A percentile compares a stretch with the other conserved stretches of the same genome.
Evolutionary conservation across 1,140 invertebrate genomes (phyloP).

Genomic region (Psix sp.): DNA sequence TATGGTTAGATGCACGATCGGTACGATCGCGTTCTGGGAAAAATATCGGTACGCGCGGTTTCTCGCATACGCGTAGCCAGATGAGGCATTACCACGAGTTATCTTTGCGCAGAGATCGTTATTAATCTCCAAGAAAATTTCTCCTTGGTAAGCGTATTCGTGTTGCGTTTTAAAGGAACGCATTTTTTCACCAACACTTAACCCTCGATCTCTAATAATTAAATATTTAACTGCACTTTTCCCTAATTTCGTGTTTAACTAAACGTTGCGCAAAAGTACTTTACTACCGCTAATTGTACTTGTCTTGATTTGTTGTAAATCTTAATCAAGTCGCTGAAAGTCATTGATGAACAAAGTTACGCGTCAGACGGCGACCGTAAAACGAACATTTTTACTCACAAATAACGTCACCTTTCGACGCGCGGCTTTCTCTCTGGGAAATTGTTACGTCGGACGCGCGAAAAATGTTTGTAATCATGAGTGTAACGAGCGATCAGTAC

Average conservation of each 20-base stretch:
- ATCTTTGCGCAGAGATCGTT: no score
- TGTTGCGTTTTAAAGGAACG: no score
- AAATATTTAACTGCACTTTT: no score
- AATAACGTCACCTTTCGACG: conserved; percentile 1
- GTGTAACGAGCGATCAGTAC: conserved; percentile 9
- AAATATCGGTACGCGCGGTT: conserved; percentile 19
- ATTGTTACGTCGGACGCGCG: neutral
- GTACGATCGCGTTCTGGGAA: conserved; percentile 45
- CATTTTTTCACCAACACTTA: no score
- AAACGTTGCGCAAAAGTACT: no score
- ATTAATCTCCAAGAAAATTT: no score
- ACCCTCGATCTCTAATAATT: no score
- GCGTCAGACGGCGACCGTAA: conserved; percentile 17
- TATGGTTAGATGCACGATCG: conserved; percentile 37
- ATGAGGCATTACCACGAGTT: conserved; percentile 40
- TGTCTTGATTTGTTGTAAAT: conserved; percentile 19
- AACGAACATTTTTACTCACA: conserved; percentile 12
- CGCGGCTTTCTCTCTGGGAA: conserved; percentile 16
- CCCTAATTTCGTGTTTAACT: no score
- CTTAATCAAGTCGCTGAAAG: neutral
- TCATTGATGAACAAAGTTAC: conserved; percentile 4
- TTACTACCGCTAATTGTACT: conserved; percentile 22
- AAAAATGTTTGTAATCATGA: conserved; percentile 15
- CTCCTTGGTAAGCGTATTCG: no score
- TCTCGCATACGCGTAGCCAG: conserved; percentile 21